Evolutionary conservation across 1,140 invertebrate species (phyloP).

Genomic region (Ptiloglossa arizonensis): DNA sequence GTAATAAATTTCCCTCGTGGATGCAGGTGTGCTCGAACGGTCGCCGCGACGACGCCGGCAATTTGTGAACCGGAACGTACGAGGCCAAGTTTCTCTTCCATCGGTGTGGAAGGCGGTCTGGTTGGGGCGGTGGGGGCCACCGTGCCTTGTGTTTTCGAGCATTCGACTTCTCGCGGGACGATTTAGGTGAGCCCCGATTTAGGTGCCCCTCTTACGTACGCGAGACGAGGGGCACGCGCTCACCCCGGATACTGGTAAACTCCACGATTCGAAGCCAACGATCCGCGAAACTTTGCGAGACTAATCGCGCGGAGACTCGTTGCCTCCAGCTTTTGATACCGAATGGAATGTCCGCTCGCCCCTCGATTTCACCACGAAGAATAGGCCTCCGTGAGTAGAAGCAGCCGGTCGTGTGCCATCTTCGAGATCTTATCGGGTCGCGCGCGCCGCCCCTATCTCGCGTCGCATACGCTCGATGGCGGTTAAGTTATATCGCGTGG

Average conservation of each 20-base stretch:
- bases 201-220: too few species aligned
- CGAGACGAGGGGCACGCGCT: background rate
- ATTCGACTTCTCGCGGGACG: constrained; percentile 31
- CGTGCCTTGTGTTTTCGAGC: constrained; percentile 45
- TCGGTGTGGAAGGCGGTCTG: background rate
- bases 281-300: constrained; percentile 51
- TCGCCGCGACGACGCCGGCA: constrained; percentile 46
- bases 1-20: constrained; percentile 53
- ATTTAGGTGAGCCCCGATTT: constrained; percentile 43
- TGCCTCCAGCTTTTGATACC: constrained; percentile 37
- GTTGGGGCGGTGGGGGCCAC: too few species aligned
- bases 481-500: background rate
- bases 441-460: constrained; percentile 17
- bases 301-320: constrained; percentile 61
- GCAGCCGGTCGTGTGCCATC: constrained; percentile 1
- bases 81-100: constrained; percentile 48
- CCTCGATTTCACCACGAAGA: constrained; percentile 8
- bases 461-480: constrained; percentile 7
- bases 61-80: constrained; percentile 63
- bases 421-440: constrained; percentile 27
- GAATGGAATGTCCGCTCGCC: background rate
- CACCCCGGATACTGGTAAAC: constrained; percentile 9
- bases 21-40: constrained; percentile 60
- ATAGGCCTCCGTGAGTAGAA: background rate
- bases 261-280: constrained; percentile 51